These are phyloP conservation scores for Bothrops jararaca DNA, from an alignment of 2,113 vertebrate species.

Conservation along the genomic window DNA sequence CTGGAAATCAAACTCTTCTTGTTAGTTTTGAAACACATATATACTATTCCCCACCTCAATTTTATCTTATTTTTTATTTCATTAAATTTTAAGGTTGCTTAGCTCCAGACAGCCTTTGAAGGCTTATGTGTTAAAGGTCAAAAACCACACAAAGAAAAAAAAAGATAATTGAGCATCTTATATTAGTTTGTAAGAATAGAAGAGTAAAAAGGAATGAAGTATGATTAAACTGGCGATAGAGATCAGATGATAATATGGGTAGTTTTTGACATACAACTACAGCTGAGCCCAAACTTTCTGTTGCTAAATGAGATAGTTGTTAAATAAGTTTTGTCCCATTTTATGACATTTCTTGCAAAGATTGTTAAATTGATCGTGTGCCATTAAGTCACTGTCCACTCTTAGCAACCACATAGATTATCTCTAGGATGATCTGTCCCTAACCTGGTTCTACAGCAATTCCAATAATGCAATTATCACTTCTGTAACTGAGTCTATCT, in stretches of 20 bases:
- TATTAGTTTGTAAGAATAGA: not conserved
- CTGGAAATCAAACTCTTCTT: not conserved
- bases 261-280: too few relatives aligned
- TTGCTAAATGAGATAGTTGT: too few relatives aligned
- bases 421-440: not conserved
- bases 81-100: not conserved
- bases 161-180: not conserved
- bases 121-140: not conserved
- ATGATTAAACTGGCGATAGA: rapidly evolving
- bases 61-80: not conserved
- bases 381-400: not conserved
- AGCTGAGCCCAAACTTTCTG: too few relatives aligned
- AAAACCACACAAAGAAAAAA: not conserved
- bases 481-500: not conserved
- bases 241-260: rapidly evolving
- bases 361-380: not conserved
- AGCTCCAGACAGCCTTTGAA: not conserved
- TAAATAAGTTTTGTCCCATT: too few relatives aligned
- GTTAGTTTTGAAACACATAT: not conserved
- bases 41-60: not conserved
- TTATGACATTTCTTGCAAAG: too few relatives aligned
- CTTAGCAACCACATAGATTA: not conserved
- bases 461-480: not conserved
- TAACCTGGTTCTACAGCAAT: not conserved
- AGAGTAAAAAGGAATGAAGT: rapidly evolving